Evolutionary conservation across 2,797 vertebrate genomes (phyloP).

Genomic region (Thripadectes ignobilis): DNA sequence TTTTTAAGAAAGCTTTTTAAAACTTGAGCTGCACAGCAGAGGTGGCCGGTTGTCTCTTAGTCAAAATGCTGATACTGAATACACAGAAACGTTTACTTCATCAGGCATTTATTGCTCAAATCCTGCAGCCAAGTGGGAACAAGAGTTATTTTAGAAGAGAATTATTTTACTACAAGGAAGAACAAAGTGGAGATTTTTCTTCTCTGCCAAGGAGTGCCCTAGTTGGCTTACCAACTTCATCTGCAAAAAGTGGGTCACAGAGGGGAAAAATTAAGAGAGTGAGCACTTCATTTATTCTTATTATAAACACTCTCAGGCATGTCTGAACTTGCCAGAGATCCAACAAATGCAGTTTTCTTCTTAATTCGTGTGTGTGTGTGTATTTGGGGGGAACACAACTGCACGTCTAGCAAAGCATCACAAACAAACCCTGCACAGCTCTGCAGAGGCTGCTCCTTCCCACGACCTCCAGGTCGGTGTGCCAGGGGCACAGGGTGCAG

Average conservation of each 20-base stretch:
- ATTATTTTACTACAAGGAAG: neutral
- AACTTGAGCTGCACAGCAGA: neutral
- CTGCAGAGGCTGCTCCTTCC: neutral
- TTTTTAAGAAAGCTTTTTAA: neutral
- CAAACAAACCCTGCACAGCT: neutral
- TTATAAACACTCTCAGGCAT: neutral
- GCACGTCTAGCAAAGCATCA: neutral
- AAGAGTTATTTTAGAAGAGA: neutral
- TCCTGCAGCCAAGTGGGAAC: neutral
- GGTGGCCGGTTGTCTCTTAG: neutral
- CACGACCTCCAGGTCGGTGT: neutral
- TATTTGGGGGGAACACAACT: neutral
- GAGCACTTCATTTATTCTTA: neutral
- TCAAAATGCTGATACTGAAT: neutral
- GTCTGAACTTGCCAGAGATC: neutral
- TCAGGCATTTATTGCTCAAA: neutral
- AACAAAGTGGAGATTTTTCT: neutral
- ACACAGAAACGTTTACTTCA: neutral
- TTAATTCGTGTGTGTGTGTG: neutral
- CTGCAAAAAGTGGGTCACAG: slow-evolving; percentile 7
- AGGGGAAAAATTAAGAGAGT: neutral
- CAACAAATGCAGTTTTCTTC: neutral
- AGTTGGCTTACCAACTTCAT: neutral
- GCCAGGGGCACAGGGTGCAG: neutral
- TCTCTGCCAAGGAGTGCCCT: neutral